A percentile compares a stretch with the other conserved stretches of the same genome.
These are phyloP conservation scores for Diphyllodes magnificus DNA, from an alignment of 2,113 vertebrate species.

Conservation along the genomic window DNA sequence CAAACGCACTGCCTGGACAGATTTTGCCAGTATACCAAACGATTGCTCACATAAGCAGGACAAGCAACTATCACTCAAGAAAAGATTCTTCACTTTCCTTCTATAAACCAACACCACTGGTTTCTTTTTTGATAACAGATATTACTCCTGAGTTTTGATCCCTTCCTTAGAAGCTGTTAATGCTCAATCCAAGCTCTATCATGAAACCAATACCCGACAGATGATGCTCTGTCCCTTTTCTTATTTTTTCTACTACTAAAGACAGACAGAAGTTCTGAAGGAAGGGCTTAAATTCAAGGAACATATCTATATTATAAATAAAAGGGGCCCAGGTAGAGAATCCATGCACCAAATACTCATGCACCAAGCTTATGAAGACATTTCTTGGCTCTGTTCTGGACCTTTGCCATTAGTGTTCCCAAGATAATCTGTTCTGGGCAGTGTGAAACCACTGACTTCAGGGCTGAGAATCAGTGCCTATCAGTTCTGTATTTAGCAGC, in stretches of 20 bases:
- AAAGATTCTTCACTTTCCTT: background rate
- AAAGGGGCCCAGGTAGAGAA: background rate
- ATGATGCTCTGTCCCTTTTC: background rate
- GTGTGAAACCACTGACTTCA: background rate
- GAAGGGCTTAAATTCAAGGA: background rate
- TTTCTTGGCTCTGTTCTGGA: background rate
- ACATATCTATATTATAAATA: background rate
- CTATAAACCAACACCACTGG: background rate
- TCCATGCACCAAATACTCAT: background rate
- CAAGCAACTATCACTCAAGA: background rate
- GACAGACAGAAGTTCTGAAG: background rate
- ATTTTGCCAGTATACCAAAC: background rate
- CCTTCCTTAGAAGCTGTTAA: background rate
- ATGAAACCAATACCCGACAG: background rate
- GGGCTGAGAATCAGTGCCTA: background rate
- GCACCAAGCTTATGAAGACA: accelerated
- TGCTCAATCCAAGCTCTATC: background rate
- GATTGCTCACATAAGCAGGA: background rate
- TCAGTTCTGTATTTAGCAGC: background rate
- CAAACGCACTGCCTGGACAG: background rate
- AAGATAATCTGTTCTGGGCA: background rate
- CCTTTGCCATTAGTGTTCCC: background rate
- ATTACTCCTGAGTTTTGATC: background rate
- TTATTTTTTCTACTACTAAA: background rate
- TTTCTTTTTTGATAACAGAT: background rate